Base-by-base conservation (phyloP, 2,888 invertebrate genomes). In the Cheilosia vernalis region DNA sequence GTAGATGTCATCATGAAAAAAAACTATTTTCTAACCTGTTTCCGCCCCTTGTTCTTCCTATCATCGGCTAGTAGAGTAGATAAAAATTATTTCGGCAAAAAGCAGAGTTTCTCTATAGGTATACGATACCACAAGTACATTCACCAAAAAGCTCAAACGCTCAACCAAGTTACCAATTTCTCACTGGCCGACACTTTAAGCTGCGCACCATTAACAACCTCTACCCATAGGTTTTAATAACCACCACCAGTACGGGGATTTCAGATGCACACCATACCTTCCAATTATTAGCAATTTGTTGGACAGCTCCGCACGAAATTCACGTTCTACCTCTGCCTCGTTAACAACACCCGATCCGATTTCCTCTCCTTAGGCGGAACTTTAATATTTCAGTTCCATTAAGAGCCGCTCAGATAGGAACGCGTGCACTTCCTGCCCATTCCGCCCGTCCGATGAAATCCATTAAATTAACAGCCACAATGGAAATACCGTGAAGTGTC, bases 391-490 rank as follows among this genome's bases (percentile, higher is more conserved):
- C 56, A 81, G 80, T 76, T 76, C 80, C 72, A 85, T 85, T 80
- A 81, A 27, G 64, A 66, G 55, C 27, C 70, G 17, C 58, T 78
- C 24, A 49, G 47, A 10, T 37, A 13, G 37, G 37, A 13, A 30
- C 9, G 42, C 9, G 42, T 4, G 10, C 51, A 1, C n/a, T 42
- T 17, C 19, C 51, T 21, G 13, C 24, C 10, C 9, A 7, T 17
- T n/a, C 51, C 15, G 13, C 24, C 10, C 9, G 17, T 5, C 51
- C 53, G 70, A 85, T 81, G 70, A 80, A 81, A 76, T 81, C 81
- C 81, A 85, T 81, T 81, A 85, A 85, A 85, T 85, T 85, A 85
- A 81, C 76, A 77, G 70, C 81, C 85, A 85, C 76, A 85, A 85
- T 76, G 67, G 76, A 76, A 55, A 66, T 61, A 61, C 67, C 61